Percentiles rank a stretch among this genome's conserved stretches.
phyloP scores from a whole-genome alignment of 2,113 vertebrate genomes.

The Cisticola juncidis region DNA sequence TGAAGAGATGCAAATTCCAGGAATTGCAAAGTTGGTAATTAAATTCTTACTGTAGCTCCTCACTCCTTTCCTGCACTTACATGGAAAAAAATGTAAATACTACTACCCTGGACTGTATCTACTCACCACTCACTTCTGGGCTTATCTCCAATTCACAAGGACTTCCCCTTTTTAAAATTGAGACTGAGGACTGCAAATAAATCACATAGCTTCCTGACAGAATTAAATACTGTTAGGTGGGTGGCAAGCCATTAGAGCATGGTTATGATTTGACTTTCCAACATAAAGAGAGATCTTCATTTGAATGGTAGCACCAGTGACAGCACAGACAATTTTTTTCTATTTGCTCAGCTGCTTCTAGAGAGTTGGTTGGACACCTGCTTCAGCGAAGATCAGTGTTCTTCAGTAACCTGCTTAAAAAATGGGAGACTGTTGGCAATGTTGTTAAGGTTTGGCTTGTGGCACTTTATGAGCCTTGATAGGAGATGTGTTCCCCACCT shows the following conservation, averaged over 20 bases:
- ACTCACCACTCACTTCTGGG: neutral
- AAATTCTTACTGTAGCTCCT: neutral
- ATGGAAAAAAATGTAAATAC: neutral
- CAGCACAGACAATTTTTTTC: neutral
- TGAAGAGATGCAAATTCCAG: neutral
- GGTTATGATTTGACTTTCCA: neutral
- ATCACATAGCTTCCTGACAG: neutral
- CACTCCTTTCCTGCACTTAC: neutral
- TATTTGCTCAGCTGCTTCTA: neutral
- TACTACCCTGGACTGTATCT: neutral
- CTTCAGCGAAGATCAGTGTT: neutral
- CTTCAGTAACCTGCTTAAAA: neutral
- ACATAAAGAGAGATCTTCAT: neutral
- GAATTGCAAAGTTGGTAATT: neutral
- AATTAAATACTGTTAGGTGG: neutral
- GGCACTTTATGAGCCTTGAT: accelerated
- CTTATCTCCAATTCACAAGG: neutral
- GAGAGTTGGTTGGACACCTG: neutral
- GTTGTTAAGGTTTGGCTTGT: neutral
- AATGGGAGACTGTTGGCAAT: neutral
- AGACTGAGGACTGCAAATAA: neutral
- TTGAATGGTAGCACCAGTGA: neutral
- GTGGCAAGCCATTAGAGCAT: neutral
- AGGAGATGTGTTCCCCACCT: neutral
- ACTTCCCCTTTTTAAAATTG: neutral